These are phyloP conservation scores for Ellobium chinense DNA, from an alignment of 2,888 invertebrate species.

Conservation along the genomic window DNA sequence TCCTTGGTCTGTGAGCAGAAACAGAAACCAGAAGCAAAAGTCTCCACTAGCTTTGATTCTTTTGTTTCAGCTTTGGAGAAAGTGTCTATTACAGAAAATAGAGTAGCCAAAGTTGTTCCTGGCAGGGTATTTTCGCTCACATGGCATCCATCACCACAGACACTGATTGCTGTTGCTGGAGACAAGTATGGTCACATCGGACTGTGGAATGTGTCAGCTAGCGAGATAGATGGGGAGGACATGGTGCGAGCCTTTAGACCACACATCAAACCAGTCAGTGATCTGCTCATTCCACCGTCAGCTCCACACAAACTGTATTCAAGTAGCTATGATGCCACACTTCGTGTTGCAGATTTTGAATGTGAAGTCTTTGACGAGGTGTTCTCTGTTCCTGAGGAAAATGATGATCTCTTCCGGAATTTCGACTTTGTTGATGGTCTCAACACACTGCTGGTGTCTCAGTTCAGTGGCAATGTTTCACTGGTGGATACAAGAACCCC, in stretches of 20 bases:
- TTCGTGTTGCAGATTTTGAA: constrained; percentile 77
- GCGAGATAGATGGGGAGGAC: constrained; percentile 46
- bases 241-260: constrained; percentile 72
- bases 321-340: constrained; percentile 79
- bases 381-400: constrained; percentile 72
- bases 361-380: constrained; percentile 76
- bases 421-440: constrained; percentile 68
- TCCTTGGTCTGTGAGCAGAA: constrained; percentile 2
- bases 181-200: constrained; percentile 78
- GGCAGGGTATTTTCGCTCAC: constrained; percentile 77
- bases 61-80: constrained; percentile 52
- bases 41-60: background rate
- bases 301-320: constrained; percentile 67
- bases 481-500: constrained; percentile 75
- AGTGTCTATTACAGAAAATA: constrained; percentile 56
- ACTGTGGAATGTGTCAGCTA: constrained; percentile 74
- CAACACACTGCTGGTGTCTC: constrained; percentile 74
- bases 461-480: constrained; percentile 76
- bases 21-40: background rate
- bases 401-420: constrained; percentile 65
- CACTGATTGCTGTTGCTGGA: constrained; percentile 76
- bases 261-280: constrained; percentile 76
- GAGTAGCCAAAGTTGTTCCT: constrained; percentile 75
- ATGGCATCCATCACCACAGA: constrained; percentile 75
- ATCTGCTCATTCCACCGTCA: constrained; percentile 69